phyloP scores from a whole-genome alignment of 2,888 invertebrate genomes.

The Petrophora chlorosata region DNA sequence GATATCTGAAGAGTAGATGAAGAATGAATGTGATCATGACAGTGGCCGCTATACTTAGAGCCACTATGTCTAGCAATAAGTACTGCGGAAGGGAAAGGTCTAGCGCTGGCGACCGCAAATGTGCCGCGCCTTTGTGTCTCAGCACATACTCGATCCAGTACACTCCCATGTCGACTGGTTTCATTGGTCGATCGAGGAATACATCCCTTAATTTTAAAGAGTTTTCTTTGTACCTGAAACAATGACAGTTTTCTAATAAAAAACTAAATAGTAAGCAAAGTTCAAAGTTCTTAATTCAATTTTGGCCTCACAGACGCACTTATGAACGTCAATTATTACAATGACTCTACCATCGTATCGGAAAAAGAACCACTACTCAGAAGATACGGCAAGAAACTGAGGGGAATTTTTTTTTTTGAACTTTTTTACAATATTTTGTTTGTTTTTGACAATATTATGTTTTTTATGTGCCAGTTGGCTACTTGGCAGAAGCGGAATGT shows the following conservation, averaged over 20 bases:
- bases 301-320: too few species aligned
- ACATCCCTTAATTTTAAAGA: conserved; percentile 73
- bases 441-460: too few species aligned
- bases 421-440: too few species aligned
- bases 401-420: too few species aligned
- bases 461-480: too few species aligned
- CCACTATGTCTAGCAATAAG: conserved; percentile 67
- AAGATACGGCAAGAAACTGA: too few species aligned
- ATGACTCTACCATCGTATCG: too few species aligned
- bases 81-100: conserved; percentile 77
- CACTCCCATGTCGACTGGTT: conserved; percentile 83
- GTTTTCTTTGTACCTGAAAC: conserved; percentile 80
- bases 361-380: too few species aligned
- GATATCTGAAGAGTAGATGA: conserved; percentile 66
- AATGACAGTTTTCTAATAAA: neutral
- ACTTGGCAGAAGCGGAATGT: too few species aligned
- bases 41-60: conserved; percentile 57
- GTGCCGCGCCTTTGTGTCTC: conserved; percentile 81
- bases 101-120: conserved; percentile 77
- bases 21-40: conserved; percentile 62
- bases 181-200: conserved; percentile 83
- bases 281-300: too few species aligned
- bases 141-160: conserved; percentile 87
- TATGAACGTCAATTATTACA: too few species aligned
- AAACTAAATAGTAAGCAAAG: neutral